Evolutionary conservation across 2,113 vertebrate species (phyloP), one percentile per base, ranked within the genome.

Genomic region (Sigmodon hispidus): DNA sequence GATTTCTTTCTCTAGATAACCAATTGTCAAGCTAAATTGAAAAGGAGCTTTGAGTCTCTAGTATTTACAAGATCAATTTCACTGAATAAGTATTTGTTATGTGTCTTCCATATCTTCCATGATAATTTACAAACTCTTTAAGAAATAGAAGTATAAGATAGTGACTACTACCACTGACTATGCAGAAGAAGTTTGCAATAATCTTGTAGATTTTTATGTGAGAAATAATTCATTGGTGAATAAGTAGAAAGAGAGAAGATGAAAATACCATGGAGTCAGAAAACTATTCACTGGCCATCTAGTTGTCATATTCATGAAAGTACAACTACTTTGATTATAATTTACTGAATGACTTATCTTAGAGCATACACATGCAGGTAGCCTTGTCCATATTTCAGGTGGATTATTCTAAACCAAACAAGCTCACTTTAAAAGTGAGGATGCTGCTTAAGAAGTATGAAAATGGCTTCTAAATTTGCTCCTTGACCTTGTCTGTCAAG

Each of bases 401-500:
- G 29, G 48, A 75, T 63, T 72, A 70, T 70, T 80, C 34, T 79
- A 63, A 90, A 40, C 40, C 40, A 93, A 95, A 95, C 79, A 87
- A 59, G 92, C 16, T 91, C 31, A 50, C 77, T 80, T 89, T 36
- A 70, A 89, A 72, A 89, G n/a, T 34, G 9, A 45, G n/a, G 61
- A 84, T 16, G 65, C 34, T 50, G 65, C 26, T 43, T 72, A 65
- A 31, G 45, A 85, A 65, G 77, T 83, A 70, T 89, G 48, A 52
- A 92, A 31, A 31, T 7, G 43, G 70, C 48, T 65, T 34, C 4
- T 83, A 85, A 91, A 94, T 95, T 12, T 96, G 97, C 93, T 97
- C 94, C 97, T 97, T 97, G 95, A 97, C 97, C 95, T 98, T 98
- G 94, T 93, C 63, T 87, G 24, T 96, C 97, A 96, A 86, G 36